Evolutionary conservation across 92 coral and sea anemone genomes (phyloP), one percentile per base, ranked within the genome.

Genomic region (Parazoanthus atlanticus): DNA sequence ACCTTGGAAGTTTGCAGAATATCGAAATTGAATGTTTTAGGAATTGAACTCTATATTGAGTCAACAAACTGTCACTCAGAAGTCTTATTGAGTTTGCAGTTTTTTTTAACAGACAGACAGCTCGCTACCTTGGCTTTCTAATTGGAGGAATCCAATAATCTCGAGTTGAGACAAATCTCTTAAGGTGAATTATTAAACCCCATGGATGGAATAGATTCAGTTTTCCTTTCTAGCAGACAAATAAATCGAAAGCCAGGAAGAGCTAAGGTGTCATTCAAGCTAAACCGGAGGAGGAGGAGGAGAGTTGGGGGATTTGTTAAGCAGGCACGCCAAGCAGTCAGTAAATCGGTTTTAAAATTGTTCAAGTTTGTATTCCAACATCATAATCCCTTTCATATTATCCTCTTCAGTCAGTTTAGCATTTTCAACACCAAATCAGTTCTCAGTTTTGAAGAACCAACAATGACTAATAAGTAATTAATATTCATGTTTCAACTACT

Each of bases 101-200:
- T 30, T 19, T 66, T 82, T 64, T 13, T 2, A 72, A 46, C 16
- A 84, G 78, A 70, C 67, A 84, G 84, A 46, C 72, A 61, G 9
- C 69, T 61, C 28, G 49, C 52, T 36, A 36, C 79, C 79, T 75
- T 81, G 74, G 17, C 67, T 21, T 80, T 54, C 43, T 52, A 30
- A 19, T 56, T 30, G 29, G 40, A 21, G 43, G 54, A 70, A 84
- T 70, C 67, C 56, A 67, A 70, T 81, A 30, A 32, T 56, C 72
- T 34, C 7, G 19, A 32, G 28, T 32, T 56, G 40, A 41, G 78
- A 26, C 36, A 69, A 41, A 46, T 74, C 87, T 69, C 58, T n/a
- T 84, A 84, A 84, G 38, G 67, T 69, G 87, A 70, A 70, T 84
- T 17, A 70, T 74, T 43, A 56, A 80, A 70, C 66, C 78, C 77